These are phyloP conservation scores for Hippoglossus hippoglossus DNA, from an alignment of 2,797 vertebrate genomes.

Conservation along the genomic window DNA sequence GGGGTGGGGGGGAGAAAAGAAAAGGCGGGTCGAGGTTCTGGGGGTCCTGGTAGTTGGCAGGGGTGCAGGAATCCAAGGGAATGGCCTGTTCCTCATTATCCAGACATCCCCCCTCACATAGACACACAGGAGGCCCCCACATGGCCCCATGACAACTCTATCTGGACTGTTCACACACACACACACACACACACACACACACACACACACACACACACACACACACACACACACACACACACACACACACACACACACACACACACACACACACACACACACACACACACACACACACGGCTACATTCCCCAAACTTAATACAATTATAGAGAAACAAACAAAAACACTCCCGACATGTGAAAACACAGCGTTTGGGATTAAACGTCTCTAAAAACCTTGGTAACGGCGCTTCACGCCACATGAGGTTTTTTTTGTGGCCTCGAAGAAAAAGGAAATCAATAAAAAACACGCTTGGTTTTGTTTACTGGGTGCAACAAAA, in stretches of 20 bases:
- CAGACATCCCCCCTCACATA: constrained; percentile 63
- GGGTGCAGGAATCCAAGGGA: constrained; percentile 81
- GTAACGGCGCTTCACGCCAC: too few species aligned
- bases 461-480: too few species aligned
- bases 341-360: not conserved
- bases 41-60: constrained; percentile 76
- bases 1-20: constrained; percentile 45
- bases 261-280: not conserved
- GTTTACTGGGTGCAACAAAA: too few species aligned
- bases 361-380: too few species aligned
- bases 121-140: constrained; percentile 56
- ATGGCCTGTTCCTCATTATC: constrained; percentile 86
- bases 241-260: not conserved
- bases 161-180: constrained; percentile 44
- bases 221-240: too few species aligned
- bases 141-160: constrained; percentile 76
- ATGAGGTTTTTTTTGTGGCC: too few species aligned
- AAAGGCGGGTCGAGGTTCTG: constrained; percentile 53
- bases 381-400: too few species aligned
- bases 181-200: not conserved
- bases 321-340: not conserved
- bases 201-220: not conserved
- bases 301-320: not conserved
- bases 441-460: too few species aligned
- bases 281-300: not conserved